Evolutionary conservation across 2,888 invertebrate species (phyloP), one percentile per base, ranked within the genome.

Genomic region (Mythimna impura): DNA sequence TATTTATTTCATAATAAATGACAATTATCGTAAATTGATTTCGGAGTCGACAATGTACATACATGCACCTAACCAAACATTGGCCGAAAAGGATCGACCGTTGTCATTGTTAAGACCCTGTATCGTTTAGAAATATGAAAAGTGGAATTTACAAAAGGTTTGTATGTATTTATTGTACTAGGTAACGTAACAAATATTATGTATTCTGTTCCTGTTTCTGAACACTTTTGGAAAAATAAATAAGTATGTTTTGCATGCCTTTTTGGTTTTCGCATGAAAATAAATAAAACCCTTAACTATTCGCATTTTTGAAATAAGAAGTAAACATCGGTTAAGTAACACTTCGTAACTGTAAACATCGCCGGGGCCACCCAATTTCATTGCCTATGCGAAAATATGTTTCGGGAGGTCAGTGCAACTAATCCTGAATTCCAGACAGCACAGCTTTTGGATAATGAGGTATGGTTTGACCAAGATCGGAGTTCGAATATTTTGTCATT

Each of bases 11-110:
- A 95, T 96, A 96, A 96, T 96, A 96, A 95, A 96, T 95, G 96
- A 95, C 96, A 96, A 96, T 96, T 96, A 96, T 94, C 94, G 90
- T 95, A 95, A 96, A 96, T 96, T 95, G 96, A 96, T 95, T 95
- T 93, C 90, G 82, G 86, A 88, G 89, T 89, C 88, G 89, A 96
- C 95, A 96, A 96, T 94, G 88, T 91, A 90, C 92, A 93, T 91
- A 90, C 92, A 93, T 88, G 96, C 97, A 97, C 96, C 97, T 97
- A 97, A 97, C 97, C 97, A 97, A 97, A 97, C 97, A 97, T 97
- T 97, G 97, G 96, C 96, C 97, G 96, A 91, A 96, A 96, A 94
- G 95, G 94, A 93, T 93, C 95, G 92, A 87, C 88, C 93, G 91
- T 78, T 94, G 93, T 93, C 94, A 94, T 95, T 95, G 95, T 95